Evolutionary conservation across 2,888 invertebrate species (phyloP).

Genomic region (Cantharis rustica): DNA sequence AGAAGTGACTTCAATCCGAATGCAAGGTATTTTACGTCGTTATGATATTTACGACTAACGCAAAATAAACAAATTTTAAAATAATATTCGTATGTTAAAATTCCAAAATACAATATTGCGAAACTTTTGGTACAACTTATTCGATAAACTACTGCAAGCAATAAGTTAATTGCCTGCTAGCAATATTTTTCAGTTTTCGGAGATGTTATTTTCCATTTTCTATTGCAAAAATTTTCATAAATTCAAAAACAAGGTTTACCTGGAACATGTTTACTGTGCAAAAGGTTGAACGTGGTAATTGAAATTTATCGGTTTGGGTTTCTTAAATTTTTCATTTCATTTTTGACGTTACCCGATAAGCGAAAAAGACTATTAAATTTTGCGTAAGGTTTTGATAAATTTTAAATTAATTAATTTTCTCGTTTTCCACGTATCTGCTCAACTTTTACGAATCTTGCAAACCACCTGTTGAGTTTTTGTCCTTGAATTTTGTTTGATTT

Average conservation of each 20-base stretch:
- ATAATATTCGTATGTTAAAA: background rate
- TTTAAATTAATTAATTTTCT: background rate
- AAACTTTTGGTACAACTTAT: background rate
- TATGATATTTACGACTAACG: background rate
- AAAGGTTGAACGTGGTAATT: background rate
- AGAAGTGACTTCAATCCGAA: background rate
- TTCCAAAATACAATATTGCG: background rate
- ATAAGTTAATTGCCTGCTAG: background rate
- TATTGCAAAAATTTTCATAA: background rate
- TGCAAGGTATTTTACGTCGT: background rate
- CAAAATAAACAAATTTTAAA: background rate
- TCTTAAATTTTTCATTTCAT: background rate
- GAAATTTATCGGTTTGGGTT: background rate
- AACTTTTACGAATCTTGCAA: slow-evolving; percentile 3
- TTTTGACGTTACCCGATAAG: background rate
- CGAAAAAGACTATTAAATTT: background rate
- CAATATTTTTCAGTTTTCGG: background rate
- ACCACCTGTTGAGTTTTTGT: slow-evolving; percentile 12
- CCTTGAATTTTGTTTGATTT: slow-evolving; percentile 8
- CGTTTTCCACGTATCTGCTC: background rate
- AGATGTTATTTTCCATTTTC: background rate
- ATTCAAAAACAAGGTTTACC: background rate
- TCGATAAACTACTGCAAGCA: background rate
- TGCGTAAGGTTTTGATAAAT: background rate
- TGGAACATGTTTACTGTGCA: background rate